Base-by-base conservation (phyloP, 2,113 vertebrate genomes). In the Erinaceus europaeus region DNA sequence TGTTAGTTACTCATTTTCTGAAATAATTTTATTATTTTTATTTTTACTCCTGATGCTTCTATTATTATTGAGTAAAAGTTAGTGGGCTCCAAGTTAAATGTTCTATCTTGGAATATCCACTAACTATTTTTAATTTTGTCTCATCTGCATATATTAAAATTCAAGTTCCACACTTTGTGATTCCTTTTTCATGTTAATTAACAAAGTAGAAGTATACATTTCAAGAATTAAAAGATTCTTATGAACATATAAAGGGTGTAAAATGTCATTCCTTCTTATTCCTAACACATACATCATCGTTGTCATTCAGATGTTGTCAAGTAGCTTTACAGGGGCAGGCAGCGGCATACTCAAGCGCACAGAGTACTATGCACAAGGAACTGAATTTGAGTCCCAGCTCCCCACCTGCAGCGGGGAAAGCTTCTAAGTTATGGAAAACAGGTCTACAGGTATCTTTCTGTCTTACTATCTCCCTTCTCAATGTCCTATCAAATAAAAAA, bases 71-170 rank as follows among this genome's bases (percentile, higher is more conserved):
- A 90, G 46, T 32, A 73, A 65, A 90, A 84, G 52, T 34, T 78
- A 48, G 72, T 59, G 46, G 64, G 67, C 69, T 85, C 21, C 61
- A 87, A 84, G 65, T 6, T 61, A 91, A 91, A 91, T 36, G 87
- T 72, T 75, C 52, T 38, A 27, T 38, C 48, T 40, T 86, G 21
- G 23, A 90, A 77, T 4, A 15, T 73, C 12, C 34, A 59, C 21
- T 48, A 40, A 78, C 81, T 46, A 59, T 81, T 91, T 40, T 82
- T 61, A 89, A 23, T 82, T 84, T 78, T 12, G 46, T 57, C 29
- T 91, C 48, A 90, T 86, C 50, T 75, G 34, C 53, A 82, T 84
- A 71, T 85, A 91, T 84, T 92, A 91, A 94, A 91, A 94, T 91
- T 93, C 84, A 93, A 65, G 57, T 89, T 65, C 44, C 20, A 34